These are phyloP conservation scores for Phymatocera aterrima DNA, from an alignment of 2,888 invertebrate genomes.

Conservation along the genomic window DNA sequence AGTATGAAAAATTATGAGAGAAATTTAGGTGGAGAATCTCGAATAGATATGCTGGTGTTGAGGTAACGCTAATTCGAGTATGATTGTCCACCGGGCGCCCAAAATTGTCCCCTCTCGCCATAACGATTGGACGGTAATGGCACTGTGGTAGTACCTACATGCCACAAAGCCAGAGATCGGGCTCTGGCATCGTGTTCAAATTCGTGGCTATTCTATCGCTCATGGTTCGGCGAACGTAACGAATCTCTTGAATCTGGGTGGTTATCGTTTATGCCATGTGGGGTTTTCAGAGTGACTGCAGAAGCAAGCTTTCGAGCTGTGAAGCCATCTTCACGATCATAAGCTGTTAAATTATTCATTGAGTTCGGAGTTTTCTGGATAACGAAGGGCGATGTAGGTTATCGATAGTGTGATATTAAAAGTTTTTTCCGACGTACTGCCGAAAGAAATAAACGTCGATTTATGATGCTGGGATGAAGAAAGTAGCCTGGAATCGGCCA, in stretches of 20 bases:
- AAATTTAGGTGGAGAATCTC: neutral
- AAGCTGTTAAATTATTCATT: neutral
- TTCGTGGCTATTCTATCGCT: neutral
- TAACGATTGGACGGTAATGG: neutral
- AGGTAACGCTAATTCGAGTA: constrained; percentile 17
- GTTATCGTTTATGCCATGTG: too few species aligned
- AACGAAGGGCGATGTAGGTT: neutral
- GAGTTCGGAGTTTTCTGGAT: neutral
- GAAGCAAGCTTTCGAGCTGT: neutral
- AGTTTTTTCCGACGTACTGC: neutral
- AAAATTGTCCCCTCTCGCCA: neutral
- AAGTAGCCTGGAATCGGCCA: neutral
- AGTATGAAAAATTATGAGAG: neutral
- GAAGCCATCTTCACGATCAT: neutral
- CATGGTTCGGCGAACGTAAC: neutral
- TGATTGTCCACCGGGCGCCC: neutral
- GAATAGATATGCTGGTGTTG: neutral
- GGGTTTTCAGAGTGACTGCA: neutral
- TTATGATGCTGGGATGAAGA: neutral
- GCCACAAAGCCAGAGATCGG: neutral
- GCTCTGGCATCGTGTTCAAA: neutral
- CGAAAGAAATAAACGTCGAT: neutral
- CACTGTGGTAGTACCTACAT: neutral
- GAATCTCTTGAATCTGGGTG: neutral
- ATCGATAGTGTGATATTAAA: neutral